Conservation (phyloP, 2,797 vertebrate species). For the Phrynocephalus vlangalii region DNA sequence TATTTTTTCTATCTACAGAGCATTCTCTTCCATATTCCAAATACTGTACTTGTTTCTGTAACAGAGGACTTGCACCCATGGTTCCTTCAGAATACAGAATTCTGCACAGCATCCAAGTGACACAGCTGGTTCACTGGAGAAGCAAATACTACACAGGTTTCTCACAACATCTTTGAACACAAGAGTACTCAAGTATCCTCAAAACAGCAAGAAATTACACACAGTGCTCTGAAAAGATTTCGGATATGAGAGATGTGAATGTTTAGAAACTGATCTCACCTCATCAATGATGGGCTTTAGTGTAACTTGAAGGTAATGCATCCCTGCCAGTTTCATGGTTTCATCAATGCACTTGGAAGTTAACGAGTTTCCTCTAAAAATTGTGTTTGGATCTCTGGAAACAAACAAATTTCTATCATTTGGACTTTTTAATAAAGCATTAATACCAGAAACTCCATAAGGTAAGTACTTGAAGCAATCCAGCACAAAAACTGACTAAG, state of each 20-base stretch:
- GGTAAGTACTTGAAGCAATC: background rate
- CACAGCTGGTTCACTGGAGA: constrained; percentile 21
- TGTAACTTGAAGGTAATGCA: constrained; percentile 97
- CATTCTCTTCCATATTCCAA: constrained; percentile 27
- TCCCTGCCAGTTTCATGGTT: constrained; percentile 98
- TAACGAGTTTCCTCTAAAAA: constrained; percentile 97
- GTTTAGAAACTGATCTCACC: constrained; percentile 76
- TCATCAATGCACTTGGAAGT: constrained; percentile 99
- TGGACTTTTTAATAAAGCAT: constrained; percentile 44
- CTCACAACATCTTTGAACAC: constrained; percentile 18
- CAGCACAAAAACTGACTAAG: background rate
- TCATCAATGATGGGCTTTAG: constrained; percentile 96
- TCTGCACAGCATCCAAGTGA: constrained; percentile 19
- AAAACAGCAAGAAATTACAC: constrained; percentile 42
- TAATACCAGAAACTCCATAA: constrained; percentile 38
- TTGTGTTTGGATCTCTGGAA: constrained; percentile 97
- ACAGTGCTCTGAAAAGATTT: constrained; percentile 29
- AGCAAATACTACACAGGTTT: constrained; percentile 20
- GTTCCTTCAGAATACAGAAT: background rate
- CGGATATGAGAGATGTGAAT: constrained; percentile 33
- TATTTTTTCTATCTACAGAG: constrained; percentile 15
- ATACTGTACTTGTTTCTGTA: constrained; percentile 5
- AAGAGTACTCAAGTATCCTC: constrained; percentile 21
- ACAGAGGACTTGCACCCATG: background rate
- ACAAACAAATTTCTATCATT: constrained; percentile 58